These are phyloP conservation scores for Coecobrya sp. DNA, from an alignment of 2,888 invertebrate genomes.

Conservation along the genomic window DNA sequence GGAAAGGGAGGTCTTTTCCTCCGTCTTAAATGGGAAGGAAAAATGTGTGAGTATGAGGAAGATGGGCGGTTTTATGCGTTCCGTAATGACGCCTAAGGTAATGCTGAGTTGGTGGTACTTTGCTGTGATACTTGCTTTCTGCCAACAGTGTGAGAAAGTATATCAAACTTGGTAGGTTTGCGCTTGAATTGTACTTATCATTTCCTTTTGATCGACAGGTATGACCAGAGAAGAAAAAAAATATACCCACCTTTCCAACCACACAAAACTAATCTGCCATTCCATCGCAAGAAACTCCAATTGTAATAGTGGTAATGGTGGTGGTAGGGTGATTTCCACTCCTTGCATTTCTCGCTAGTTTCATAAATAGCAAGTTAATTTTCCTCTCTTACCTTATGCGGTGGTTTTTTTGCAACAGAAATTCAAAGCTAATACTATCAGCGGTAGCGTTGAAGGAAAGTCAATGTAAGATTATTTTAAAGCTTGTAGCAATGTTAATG, in stretches of 20 bases:
- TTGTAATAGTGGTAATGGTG: neutral
- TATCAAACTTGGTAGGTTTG: conserved; percentile 33
- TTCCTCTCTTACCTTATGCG: neutral
- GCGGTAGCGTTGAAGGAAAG: neutral
- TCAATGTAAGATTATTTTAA: neutral
- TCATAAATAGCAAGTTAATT: conserved; percentile 61
- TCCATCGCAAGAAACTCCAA: neutral
- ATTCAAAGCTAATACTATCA: too few relatives aligned
- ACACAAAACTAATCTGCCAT: neutral
- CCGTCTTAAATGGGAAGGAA: conserved; percentile 23
- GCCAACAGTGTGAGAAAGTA: conserved; percentile 21
- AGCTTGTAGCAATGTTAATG: neutral
- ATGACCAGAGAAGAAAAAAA: conserved; percentile 26
- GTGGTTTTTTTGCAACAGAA: too few relatives aligned
- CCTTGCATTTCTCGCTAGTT: conserved; percentile 22
- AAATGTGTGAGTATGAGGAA: conserved; percentile 36
- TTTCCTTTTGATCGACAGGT: conserved; percentile 80
- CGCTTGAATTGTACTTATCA: conserved; percentile 70
- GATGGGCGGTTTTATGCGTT: conserved; percentile 77
- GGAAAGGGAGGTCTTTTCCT: conserved; percentile 55
- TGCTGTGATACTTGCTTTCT: neutral
- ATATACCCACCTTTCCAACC: conserved; percentile 13
- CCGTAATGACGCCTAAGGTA: conserved; percentile 67
- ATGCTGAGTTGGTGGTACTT: neutral
- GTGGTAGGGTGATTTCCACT: neutral